phyloP scores from a whole-genome alignment of 1,140 invertebrate species.

The Ceratina calcarata region DNA sequence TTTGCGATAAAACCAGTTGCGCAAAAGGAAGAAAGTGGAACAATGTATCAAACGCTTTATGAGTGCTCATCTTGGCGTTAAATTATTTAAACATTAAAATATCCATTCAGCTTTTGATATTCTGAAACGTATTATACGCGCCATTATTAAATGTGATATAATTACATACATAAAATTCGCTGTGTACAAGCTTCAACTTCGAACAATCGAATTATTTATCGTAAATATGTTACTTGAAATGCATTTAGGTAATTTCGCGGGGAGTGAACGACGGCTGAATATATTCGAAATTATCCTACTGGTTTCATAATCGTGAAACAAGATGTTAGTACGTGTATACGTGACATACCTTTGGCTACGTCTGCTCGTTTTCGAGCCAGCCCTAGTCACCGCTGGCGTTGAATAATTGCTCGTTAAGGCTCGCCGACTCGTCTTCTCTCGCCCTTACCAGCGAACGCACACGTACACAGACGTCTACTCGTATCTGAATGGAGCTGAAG shows the following conservation, averaged over 20 bases:
- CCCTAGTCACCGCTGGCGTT: slow-evolving; percentile 32
- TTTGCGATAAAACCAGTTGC: no score
- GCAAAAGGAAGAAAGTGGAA: slow-evolving; percentile 11
- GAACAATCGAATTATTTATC: no score
- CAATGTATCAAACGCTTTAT: not conserved
- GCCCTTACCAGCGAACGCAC: not conserved
- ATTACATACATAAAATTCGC: no score
- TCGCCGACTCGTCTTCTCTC: slow-evolving; percentile 27
- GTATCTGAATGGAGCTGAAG: slow-evolving; percentile 1
- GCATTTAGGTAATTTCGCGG: not conserved
- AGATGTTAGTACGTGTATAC: not conserved
- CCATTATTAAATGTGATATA: no score
- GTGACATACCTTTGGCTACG: slow-evolving; percentile 22
- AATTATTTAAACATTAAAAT: no score
- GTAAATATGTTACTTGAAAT: no score
- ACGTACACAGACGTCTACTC: not conserved
- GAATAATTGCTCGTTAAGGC: slow-evolving; percentile 65
- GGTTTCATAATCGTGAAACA: no score
- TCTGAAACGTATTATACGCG: no score
- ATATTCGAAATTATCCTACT: no score
- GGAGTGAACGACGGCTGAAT: not conserved
- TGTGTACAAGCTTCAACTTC: no score
- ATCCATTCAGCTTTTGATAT: no score
- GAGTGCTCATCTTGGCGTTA: no score
- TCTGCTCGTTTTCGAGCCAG: slow-evolving; percentile 34